These are phyloP conservation scores for Emys orbicularis DNA, from an alignment of 2,797 vertebrate species.

Conservation along the genomic window DNA sequence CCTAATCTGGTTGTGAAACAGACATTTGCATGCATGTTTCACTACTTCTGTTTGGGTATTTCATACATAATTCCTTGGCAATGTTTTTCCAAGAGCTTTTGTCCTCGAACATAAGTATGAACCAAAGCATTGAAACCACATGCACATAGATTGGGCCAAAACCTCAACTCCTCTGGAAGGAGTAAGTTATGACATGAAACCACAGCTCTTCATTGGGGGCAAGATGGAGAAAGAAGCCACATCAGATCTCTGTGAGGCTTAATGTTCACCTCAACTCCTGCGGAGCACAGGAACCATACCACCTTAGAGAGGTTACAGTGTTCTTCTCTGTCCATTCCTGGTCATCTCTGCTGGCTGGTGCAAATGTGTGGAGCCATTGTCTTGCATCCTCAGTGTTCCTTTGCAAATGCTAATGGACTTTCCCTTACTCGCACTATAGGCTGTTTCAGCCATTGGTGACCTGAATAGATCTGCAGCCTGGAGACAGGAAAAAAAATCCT, in stretches of 20 bases:
- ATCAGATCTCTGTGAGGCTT: background rate
- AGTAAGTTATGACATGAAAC: background rate
- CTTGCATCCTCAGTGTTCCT: background rate
- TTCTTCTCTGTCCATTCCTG: background rate
- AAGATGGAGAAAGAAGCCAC: background rate
- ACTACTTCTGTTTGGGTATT: background rate
- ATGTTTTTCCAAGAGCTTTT: background rate
- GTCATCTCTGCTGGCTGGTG: background rate
- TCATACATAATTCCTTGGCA: background rate
- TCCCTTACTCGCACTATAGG: background rate
- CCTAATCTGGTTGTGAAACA: background rate
- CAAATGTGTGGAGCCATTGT: background rate
- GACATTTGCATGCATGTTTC: background rate
- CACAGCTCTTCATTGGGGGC: accelerated
- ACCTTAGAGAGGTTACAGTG: background rate
- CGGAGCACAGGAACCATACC: background rate
- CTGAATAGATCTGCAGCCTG: background rate
- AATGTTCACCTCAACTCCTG: background rate
- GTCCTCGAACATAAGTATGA: background rate
- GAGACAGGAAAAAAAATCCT: background rate
- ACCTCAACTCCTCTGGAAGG: too few relatives aligned
- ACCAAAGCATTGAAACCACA: background rate
- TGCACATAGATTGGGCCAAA: background rate
- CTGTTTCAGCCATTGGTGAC: background rate
- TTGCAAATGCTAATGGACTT: background rate